Evolutionary conservation across 2,888 invertebrate genomes (phyloP), one percentile per base, ranked within the genome.

Genomic region (Sinohyriopsis cumingii): DNA sequence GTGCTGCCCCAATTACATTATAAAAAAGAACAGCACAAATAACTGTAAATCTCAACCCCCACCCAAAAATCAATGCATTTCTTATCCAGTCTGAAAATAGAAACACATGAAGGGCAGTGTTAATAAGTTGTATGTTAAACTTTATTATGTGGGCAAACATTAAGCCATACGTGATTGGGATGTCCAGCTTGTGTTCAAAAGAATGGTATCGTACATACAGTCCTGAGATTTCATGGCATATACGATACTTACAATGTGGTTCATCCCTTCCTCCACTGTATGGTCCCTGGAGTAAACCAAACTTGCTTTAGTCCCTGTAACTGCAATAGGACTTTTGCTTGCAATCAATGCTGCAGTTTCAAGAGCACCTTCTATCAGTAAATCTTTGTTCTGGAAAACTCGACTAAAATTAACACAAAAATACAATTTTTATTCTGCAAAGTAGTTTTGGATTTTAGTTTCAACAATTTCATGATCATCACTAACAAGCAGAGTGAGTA

Each of bases 311-410:
- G 96, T 95, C 5, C 94, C 94, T 89, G 99, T 98, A 0, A 99
- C 94, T 0, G 98, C 99, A 6, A 99, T 94, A 0, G 99, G 99
- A 91, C 97, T 97, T 90, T 96, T 96, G 7, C 91, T 89, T 0
- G 98, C 95, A 77, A 99, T 98, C 55, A 91, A 88, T 78, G 93
- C 93, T 0, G 98, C 99, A 64, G 95, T 82, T 9, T 93, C 92
- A 2, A 97, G 68, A 0, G 95, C 95, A 65, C 93, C 93, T 25
- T 92, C 91, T n/a, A 97, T 78, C 87, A 97, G 92, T 25, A 94
- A 92, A 20, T 94, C 93, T 86, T 93, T 93, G 86, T 94, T 84
- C 20, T 79, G 77, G 45, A 89, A 86, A 24, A 90, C 74, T 3
- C 88, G 87, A 76, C 93, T 45, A 93, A 91, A 86, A 93, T 45